Percentiles rank a stretch among this genome's conserved stretches.
Evolutionary conservation across 1,140 invertebrate genomes (phyloP).

Genomic region (Littorina saxatilis): DNA sequence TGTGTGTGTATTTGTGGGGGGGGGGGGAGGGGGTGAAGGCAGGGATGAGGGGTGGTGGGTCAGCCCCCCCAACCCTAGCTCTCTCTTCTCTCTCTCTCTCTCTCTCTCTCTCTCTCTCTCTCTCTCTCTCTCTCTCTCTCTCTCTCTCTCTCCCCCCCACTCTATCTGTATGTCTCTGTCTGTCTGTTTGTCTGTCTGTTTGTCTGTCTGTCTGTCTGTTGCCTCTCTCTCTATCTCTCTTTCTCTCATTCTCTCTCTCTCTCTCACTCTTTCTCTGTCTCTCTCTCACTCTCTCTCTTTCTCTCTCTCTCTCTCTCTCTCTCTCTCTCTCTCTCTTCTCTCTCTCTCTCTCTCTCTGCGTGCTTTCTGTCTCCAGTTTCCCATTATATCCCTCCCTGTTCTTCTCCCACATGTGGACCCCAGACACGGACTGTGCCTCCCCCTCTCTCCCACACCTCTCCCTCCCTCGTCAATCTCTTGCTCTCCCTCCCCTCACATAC

Average conservation of each 20-base stretch:
- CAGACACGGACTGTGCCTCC: background rate
- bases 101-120: background rate
- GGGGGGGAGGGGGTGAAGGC: too few relatives aligned
- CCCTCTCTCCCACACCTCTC: background rate
- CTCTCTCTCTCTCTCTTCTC: slow-evolving; percentile 12
- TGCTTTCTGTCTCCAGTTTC: background rate
- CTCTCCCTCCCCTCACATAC: background rate
- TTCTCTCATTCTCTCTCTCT: slow-evolving; percentile 2
- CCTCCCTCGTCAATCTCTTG: background rate
- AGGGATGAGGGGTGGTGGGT: too few relatives aligned
- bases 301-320: slow-evolving; percentile 6
- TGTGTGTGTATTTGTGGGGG: too few relatives aligned
- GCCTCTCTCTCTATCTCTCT: background rate
- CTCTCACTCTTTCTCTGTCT: slow-evolving; percentile 3
- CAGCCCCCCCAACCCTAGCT: too few relatives aligned
- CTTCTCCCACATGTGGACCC: background rate
- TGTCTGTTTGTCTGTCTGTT: slow-evolving; percentile 22
- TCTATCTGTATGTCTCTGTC: background rate
- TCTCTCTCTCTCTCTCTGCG: slow-evolving; percentile 15
- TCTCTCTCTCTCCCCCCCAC: background rate
- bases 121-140: slow-evolving; percentile 1
- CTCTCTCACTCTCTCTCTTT: slow-evolving; percentile 6
- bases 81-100: background rate
- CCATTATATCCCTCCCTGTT: background rate
- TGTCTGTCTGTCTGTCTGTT: background rate